phyloP scores from a whole-genome alignment of 2,888 invertebrate species.

The Branchinecta sandiegonensis region DNA sequence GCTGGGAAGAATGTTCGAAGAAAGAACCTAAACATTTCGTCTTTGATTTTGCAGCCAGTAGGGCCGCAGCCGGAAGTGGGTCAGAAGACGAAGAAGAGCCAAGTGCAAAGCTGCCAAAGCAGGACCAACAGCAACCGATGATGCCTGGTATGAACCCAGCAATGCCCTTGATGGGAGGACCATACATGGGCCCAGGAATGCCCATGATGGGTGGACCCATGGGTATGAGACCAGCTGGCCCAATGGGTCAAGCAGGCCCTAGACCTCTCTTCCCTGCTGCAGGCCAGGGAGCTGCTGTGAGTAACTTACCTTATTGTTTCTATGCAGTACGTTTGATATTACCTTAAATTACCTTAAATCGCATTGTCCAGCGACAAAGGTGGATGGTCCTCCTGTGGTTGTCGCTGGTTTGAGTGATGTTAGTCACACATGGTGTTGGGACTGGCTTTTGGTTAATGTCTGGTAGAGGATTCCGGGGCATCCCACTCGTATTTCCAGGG shows the following conservation, averaged over 20 bases:
- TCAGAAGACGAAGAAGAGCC: constrained; percentile 60
- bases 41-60: constrained; percentile 20
- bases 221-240: constrained; percentile 43
- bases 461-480: too few relatives aligned
- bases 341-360: too few relatives aligned
- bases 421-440: too few relatives aligned
- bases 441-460: too few relatives aligned
- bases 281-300: background rate
- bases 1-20: too few relatives aligned
- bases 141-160: constrained; percentile 46
- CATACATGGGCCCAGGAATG: constrained; percentile 23
- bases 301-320: background rate
- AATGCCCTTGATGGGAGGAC: constrained; percentile 23
- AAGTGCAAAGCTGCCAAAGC: constrained; percentile 56
- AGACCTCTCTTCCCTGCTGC: constrained; percentile 10
- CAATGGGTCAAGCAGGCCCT: constrained; percentile 38
- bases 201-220: constrained; percentile 33
- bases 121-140: constrained; percentile 46
- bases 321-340: too few relatives aligned
- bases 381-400: too few relatives aligned
- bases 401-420: too few relatives aligned
- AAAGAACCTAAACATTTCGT: constrained; percentile 10
- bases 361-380: too few relatives aligned
- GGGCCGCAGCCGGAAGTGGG: constrained; percentile 21
- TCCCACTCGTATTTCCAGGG: too few relatives aligned